A percentile compares a stretch with the other conserved stretches of the same genome.
Conservation (phyloP, 2,113 vertebrate genomes). For the Neoarius graeffei region DNA sequence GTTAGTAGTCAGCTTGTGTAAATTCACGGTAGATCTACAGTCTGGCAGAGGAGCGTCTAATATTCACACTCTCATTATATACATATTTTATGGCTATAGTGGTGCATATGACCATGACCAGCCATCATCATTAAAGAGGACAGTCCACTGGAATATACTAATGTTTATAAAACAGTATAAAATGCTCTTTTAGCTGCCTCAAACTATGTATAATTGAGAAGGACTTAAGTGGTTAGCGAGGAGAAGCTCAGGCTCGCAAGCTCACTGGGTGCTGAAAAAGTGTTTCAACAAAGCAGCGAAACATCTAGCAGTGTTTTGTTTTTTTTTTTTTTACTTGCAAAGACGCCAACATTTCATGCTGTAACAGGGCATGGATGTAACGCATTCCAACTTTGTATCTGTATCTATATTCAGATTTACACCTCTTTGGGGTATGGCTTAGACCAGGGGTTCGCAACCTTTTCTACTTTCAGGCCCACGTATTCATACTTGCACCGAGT, state of each 20-base stretch:
- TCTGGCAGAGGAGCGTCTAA: background rate
- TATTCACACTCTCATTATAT: background rate
- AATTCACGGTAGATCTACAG: background rate
- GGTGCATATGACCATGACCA: background rate
- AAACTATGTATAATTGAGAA: background rate
- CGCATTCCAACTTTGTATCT: background rate
- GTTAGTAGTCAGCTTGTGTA: constrained; percentile 3
- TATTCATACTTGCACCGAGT: too few relatives aligned
- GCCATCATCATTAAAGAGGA: background rate
- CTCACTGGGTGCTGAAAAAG: background rate
- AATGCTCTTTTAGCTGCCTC: background rate
- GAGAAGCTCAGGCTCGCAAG: background rate
- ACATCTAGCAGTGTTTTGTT: background rate
- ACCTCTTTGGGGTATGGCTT: background rate
- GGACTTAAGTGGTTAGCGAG: background rate
- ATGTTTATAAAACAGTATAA: background rate
- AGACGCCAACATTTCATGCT: background rate
- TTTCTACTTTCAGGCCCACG: too few relatives aligned
- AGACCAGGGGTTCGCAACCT: too few relatives aligned
- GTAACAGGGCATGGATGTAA: background rate
- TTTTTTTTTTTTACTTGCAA: too few relatives aligned
- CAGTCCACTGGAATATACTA: background rate
- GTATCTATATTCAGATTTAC: background rate
- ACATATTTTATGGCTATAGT: background rate
- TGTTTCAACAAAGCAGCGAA: too few relatives aligned